Evolutionary conservation across 2,888 invertebrate genomes (phyloP), one percentile per base, ranked within the genome.

Genomic region (Arctia plantaginis): DNA sequence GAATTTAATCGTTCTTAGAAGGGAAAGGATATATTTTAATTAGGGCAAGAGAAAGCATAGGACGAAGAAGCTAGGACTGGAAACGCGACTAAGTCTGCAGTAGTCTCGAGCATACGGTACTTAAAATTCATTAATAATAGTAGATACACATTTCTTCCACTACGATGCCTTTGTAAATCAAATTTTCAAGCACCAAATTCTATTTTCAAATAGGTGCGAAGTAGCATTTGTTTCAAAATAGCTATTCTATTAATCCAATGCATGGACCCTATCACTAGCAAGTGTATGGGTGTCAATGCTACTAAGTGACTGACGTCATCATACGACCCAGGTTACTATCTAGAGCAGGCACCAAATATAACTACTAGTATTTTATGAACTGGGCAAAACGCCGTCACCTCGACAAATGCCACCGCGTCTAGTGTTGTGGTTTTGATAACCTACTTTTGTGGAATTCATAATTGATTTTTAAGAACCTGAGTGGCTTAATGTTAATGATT

Each of bases 251-350:
- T 59, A 39, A 64, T 59, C 18, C 15, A 27, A 41, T 20, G 44
- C 33, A 41, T 47, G 39, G 66, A 68, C 64, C 62, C 65, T 71
- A 71, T 70, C 27, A 64, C 47, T 44, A 41, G 44, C 7, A n/a
- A 35, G 67, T n/a, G 20, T 65, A 77, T 47, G 71, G 76, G 75
- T 66, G 71, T 67, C 27, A 67, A 55, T 69, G 62, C 69, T 66
- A 66, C 33, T 65, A 30, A 30, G 27, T 80, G 80, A 83, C 83
- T 23, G 35, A 13, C 70, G 69, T 66, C 66, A 62, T 74, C 44
- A 70, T 59, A 73, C 30, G 23, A 65, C 66, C 39, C 47, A 39
- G 30, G 41, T 23, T 39, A 59, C 66, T 67, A 71, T 65, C 33
- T 71, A 35, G 59, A 72, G 18, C 51, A 71, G 30, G 47, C 20